These are phyloP conservation scores for Montipora efflorescens DNA, from an alignment of 64 coral and sea anemone genomes.

Conservation along the genomic window DNA sequence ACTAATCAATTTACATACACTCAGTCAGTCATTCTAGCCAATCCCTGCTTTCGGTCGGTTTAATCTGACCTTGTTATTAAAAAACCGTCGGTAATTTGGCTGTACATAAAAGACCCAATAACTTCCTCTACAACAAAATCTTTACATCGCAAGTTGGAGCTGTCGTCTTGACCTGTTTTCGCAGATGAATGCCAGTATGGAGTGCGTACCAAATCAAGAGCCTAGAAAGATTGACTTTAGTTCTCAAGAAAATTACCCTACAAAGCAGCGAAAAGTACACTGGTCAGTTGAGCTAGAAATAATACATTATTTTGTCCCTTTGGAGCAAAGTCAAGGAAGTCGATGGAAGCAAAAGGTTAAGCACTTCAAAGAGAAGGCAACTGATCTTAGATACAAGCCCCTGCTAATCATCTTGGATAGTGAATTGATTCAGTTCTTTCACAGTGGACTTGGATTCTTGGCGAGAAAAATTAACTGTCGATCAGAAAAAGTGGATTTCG, in stretches of 20 bases:
- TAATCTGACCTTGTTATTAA: neutral
- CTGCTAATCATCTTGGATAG: slow-evolving; percentile 1
- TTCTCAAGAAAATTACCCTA: neutral
- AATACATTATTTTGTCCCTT: slow-evolving; percentile 67
- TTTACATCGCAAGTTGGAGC: too few relatives aligned
- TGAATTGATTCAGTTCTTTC: slow-evolving; percentile 16
- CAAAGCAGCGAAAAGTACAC: slow-evolving; percentile 27
- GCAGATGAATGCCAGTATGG: neutral
- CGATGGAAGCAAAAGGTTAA: slow-evolving; percentile 40
- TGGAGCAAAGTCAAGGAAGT: neutral
- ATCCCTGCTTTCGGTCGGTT: neutral
- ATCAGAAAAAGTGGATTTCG: slow-evolving; percentile 20
- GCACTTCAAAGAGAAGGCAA: slow-evolving; percentile 27
- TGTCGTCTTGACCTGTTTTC: neutral
- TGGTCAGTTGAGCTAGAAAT: slow-evolving; percentile 66
- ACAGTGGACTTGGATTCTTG: slow-evolving; percentile 35
- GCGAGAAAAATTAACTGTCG: slow-evolving; percentile 25
- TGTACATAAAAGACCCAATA: neutral
- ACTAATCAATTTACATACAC: too few relatives aligned
- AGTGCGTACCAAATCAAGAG: neutral
- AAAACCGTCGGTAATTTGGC: neutral
- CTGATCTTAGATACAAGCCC: slow-evolving; percentile 25
- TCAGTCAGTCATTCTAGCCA: neutral
- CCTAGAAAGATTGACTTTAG: neutral
- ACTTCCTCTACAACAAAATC: neutral